phyloP scores from a whole-genome alignment of 2,113 vertebrate species.

The Tupaia chinensis region DNA sequence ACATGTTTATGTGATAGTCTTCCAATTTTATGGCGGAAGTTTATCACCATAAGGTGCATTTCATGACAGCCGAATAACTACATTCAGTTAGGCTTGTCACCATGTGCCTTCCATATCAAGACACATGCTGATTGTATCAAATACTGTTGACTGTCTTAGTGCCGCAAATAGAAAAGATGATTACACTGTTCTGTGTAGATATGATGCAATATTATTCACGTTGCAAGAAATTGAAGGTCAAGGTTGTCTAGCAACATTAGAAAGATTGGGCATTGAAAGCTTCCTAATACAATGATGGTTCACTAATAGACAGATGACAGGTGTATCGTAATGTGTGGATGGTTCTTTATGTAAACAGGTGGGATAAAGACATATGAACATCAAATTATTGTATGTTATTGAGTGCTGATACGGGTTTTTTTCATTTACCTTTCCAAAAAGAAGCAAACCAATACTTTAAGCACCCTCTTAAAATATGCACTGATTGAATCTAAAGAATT shows the following conservation, averaged over 20 bases:
- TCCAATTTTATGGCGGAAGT: constrained; percentile 92
- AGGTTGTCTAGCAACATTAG: constrained; percentile 87
- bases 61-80: constrained; percentile 93
- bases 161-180: constrained; percentile 90
- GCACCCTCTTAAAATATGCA: not conserved
- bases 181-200: constrained; percentile 88
- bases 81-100: constrained; percentile 93
- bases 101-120: constrained; percentile 91
- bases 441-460: constrained; percentile 60
- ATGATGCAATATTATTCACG: constrained; percentile 89
- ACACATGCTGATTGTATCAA: constrained; percentile 94
- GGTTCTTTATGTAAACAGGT: constrained; percentile 72
- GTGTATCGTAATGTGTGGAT: constrained; percentile 70
- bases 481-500: not conserved
- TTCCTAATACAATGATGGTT: constrained; percentile 84
- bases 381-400: not conserved
- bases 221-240: constrained; percentile 90
- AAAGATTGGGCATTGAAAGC: constrained; percentile 86
- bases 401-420: not conserved
- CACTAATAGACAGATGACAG: constrained; percentile 78
- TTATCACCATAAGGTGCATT: constrained; percentile 93
- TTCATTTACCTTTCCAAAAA: constrained; percentile 46
- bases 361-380: not conserved
- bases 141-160: constrained; percentile 90
- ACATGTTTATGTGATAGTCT: constrained; percentile 94